phyloP scores from a whole-genome alignment of 2,797 vertebrate genomes.

The Ataeniobius toweri region DNA sequence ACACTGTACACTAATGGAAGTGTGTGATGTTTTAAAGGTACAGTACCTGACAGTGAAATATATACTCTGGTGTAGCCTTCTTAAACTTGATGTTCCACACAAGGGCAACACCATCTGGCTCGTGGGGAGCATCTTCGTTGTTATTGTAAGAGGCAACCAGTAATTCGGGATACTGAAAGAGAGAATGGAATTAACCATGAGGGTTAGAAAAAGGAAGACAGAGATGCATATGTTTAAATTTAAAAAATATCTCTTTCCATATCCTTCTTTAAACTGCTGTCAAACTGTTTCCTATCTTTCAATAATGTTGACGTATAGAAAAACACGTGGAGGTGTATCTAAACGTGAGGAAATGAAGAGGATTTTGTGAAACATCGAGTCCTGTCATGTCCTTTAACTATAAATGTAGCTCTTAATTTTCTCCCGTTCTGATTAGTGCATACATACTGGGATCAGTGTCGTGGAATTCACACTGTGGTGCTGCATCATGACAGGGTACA shows the following conservation, averaged over 20 bases:
- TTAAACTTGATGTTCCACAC: constrained; percentile 99
- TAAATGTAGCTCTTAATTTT: background rate
- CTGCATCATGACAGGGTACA: background rate
- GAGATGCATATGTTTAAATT: constrained; percentile 10
- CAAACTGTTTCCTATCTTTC: background rate
- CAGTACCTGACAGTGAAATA: constrained; percentile 97
- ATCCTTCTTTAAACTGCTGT: background rate
- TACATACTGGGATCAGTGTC: background rate
- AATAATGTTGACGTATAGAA: background rate
- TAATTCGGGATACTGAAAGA: constrained; percentile 90
- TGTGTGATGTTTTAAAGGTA: background rate
- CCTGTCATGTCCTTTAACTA: background rate
- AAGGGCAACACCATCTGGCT: constrained; percentile 93
- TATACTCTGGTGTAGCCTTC: constrained; percentile 95
- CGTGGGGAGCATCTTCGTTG: constrained; percentile 95
- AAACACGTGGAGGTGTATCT: background rate
- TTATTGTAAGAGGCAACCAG: constrained; percentile 98
- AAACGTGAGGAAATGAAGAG: background rate
- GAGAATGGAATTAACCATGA: background rate
- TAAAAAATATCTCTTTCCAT: background rate
- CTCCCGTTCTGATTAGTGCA: background rate
- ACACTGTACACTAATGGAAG: background rate
- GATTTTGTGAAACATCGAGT: background rate
- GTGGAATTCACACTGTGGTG: background rate
- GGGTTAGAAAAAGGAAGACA: background rate